Evolutionary conservation across 2,113 vertebrate genomes (phyloP), one percentile per base, ranked within the genome.

Genomic region (Peromyscus californicus): DNA sequence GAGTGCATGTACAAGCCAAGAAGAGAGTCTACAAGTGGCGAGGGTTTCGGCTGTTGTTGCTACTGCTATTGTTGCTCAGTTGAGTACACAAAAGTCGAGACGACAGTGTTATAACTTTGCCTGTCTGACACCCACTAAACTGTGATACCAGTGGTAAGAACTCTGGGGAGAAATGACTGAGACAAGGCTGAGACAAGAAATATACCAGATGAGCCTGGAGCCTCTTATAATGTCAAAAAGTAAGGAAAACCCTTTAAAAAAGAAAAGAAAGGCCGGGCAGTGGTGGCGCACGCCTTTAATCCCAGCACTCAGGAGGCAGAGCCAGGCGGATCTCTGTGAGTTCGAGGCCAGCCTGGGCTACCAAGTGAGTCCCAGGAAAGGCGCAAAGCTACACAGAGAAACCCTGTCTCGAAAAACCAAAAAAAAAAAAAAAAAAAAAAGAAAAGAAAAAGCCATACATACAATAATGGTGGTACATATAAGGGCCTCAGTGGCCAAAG

Each of bases 141-240:
- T 96, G 42, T 69, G 85, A 75, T 16, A 65, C 75, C 85, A 93
- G 26, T 8, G 16, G 51, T 48, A 1, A 76, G 22, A 33, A 5
- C 36, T 85, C 95, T 85, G 57, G 11, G 39, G 51, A 92, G 29
- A 91, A 86, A 83, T 15, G 19, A 75, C 16, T 83, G 36, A 57
- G 61, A 69, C n/a, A 51, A 31, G 42, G 21, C 31, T 75, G 48
- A 51, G 22, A 63, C 54, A 90, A n/a, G 65, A 97, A 97, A 91
- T 33, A 31, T 21, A 42, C 29, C 85, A 91, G 54, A 78, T 16
- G 29, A 88, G 24, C 51, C 3, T 29, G 3, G n/a, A 59, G 54
- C n/a, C 63, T 48, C 36, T 33, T 36, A 13, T 0, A 85, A 31
- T 21, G 7, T 17, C 48, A 33, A 69, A 80, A 95, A 69, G 61